Conservation (phyloP, 2,888 invertebrate genomes). For the Epinotia demarniana region DNA sequence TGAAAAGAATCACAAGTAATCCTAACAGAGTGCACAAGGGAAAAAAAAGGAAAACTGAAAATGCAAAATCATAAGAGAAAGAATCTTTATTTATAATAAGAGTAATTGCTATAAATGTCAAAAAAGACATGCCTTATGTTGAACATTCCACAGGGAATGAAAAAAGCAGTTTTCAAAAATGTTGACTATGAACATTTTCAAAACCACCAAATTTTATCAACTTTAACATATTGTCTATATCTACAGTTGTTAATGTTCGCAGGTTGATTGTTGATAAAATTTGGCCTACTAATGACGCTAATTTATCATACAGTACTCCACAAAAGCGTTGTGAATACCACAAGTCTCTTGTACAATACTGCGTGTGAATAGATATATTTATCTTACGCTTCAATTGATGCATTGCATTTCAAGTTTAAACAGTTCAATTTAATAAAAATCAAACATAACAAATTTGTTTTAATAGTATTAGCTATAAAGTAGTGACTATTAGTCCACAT, state of each 20-base stretch:
- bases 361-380: constrained; percentile 77
- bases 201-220: constrained; percentile 65
- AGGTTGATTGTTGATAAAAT: constrained; percentile 45
- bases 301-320: constrained; percentile 62
- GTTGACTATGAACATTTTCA: constrained; percentile 57
- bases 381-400: constrained; percentile 83
- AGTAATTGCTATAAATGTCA: constrained; percentile 72
- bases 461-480: constrained; percentile 60
- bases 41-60: constrained; percentile 53
- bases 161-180: constrained; percentile 61
- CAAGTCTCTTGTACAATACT: constrained; percentile 62
- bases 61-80: constrained; percentile 57
- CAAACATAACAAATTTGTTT: constrained; percentile 75
- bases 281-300: constrained; percentile 58
- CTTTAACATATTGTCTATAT: constrained; percentile 40
- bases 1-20: constrained; percentile 75
- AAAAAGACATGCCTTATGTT: constrained; percentile 74
- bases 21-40: constrained; percentile 69
- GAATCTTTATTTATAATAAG: constrained; percentile 66
- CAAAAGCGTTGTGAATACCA: constrained; percentile 18
- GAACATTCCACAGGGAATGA: constrained; percentile 74
- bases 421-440: constrained; percentile 83
- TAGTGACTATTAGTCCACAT: constrained; percentile 69
- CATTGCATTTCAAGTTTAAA: constrained; percentile 81
- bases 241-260: constrained; percentile 29